A percentile compares a stretch with the other conserved stretches of the same genome.
These are phyloP conservation scores for Brachionus rotundiformis DNA, from an alignment of 1,140 invertebrate genomes.

Conservation along the genomic window DNA sequence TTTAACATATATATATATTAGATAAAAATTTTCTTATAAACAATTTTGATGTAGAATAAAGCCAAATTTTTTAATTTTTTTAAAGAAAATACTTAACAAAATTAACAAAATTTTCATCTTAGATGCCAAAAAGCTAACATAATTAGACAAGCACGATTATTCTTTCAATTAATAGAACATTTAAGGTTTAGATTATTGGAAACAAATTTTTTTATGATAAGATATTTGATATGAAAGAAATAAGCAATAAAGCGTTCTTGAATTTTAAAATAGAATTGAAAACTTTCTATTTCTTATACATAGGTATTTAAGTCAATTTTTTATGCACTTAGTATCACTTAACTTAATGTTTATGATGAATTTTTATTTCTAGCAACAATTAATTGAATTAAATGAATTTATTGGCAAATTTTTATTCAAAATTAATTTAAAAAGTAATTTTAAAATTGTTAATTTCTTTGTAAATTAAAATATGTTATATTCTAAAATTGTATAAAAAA, in stretches of 20 bases:
- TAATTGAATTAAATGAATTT: not conserved
- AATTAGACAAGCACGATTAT: not conserved
- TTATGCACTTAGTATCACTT: no score
- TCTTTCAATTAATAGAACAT: not conserved
- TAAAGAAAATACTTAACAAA: not conserved
- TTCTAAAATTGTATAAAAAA: not conserved
- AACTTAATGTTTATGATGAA: no score
- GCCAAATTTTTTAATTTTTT: not conserved
- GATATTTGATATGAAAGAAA: not conserved
- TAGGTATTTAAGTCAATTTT: not conserved
- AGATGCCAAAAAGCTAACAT: constrained; percentile 6
- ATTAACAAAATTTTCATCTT: not conserved
- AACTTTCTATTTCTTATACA: not conserved
- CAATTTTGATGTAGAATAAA: not conserved
- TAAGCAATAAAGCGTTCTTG: not conserved
- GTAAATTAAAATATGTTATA: not conserved
- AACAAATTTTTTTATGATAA: not conserved
- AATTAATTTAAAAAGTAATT: not conserved
- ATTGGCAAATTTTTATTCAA: not conserved
- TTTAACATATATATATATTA: no score
- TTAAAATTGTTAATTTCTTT: not conserved
- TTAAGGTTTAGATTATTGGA: not conserved
- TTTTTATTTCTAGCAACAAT: not conserved
- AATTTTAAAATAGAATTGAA: not conserved
- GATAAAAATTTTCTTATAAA: not conserved